phyloP scores from a whole-genome alignment of 1,140 invertebrate genomes.

The Eufriesea mexicana region DNA sequence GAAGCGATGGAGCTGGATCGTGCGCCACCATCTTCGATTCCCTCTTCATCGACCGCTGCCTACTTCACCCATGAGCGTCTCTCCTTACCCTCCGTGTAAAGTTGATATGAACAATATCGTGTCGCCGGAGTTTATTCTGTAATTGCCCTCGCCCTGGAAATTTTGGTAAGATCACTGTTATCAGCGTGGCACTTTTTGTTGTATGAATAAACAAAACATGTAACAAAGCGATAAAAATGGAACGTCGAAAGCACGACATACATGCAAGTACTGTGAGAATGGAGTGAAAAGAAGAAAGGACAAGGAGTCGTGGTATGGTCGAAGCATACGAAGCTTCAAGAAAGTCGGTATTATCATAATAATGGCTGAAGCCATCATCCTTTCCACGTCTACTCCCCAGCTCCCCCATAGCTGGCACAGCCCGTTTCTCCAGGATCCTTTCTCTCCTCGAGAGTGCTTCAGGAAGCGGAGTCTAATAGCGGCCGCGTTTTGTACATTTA shows the following conservation, averaged over 20 bases:
- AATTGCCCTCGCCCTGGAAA: constrained; percentile 85
- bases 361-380: constrained; percentile 73
- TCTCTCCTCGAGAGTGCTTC: constrained; percentile 47
- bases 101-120: constrained; percentile 88
- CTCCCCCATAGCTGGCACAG: constrained; percentile 30
- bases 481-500: constrained; percentile 72
- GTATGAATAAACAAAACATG: background rate
- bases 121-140: constrained; percentile 85
- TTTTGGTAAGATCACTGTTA: background rate
- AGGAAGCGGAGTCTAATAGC: constrained; percentile 67
- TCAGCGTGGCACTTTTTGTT: background rate
- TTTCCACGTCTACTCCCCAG: constrained; percentile 61
- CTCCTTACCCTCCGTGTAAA: constrained; percentile 86
- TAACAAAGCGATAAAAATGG: background rate
- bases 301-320: constrained; percentile 42
- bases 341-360: constrained; percentile 76
- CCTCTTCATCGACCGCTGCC: constrained; percentile 9
- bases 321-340: constrained; percentile 62
- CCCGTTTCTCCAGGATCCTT: constrained; percentile 21
- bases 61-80: background rate
- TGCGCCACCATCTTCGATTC: background rate
- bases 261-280: constrained; percentile 8
- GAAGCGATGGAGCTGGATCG: background rate
- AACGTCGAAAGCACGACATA: background rate
- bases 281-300: constrained; percentile 44